Percentiles rank a stretch among this genome's conserved stretches.
These are phyloP conservation scores for Daphoenositta chrysoptera DNA, from an alignment of 2,113 vertebrate species.

Conservation along the genomic window DNA sequence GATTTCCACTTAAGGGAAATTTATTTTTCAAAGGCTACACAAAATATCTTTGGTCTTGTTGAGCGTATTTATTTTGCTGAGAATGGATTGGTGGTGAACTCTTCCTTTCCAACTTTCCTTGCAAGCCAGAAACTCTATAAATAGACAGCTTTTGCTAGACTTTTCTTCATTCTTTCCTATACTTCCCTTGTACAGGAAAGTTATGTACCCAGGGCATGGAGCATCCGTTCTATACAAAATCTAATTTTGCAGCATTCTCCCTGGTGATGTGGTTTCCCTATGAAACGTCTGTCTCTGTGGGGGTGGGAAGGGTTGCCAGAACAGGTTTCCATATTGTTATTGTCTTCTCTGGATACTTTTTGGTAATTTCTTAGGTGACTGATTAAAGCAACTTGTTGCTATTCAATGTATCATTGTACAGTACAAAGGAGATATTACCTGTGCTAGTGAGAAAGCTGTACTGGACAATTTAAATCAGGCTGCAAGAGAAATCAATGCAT, in stretches of 20 bases:
- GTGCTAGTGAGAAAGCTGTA: fast-evolving
- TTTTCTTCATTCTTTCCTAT: not conserved
- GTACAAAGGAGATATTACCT: not conserved
- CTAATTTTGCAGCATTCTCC: not conserved
- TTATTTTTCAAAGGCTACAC: not conserved
- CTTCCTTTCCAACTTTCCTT: not conserved
- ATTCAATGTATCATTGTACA: not conserved
- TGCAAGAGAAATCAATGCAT: not conserved
- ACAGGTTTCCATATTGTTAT: not conserved
- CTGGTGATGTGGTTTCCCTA: not conserved
- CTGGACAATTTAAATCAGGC: not conserved
- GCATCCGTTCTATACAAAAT: not conserved
- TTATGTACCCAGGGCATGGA: not conserved
- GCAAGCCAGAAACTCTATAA: not conserved
- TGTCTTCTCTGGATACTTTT: not conserved
- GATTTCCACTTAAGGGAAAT: not conserved
- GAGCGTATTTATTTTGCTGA: not conserved
- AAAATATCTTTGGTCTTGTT: not conserved
- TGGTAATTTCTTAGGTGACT: not conserved
- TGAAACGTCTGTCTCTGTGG: not conserved
- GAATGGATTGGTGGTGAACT: not conserved
- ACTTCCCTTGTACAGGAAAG: not conserved
- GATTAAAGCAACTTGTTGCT: not conserved
- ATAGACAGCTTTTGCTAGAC: not conserved
- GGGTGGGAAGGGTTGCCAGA: not conserved